Evolutionary conservation across 2,888 invertebrate species (phyloP).

Genomic region (Amiota mariae): DNA sequence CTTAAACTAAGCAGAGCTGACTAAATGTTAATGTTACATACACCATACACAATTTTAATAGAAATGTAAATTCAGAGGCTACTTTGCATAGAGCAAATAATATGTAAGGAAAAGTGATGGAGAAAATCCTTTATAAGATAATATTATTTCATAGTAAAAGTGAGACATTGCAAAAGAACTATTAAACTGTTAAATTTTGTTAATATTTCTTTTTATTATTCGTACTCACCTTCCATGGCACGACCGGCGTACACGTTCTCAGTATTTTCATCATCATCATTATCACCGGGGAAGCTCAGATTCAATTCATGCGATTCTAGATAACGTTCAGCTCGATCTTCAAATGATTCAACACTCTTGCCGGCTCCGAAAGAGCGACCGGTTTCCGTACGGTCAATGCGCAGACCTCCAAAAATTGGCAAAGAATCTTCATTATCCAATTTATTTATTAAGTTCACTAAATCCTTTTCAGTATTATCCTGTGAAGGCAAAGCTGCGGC

Average conservation of each 20-base stretch:
- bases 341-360: slow-evolving; percentile 70
- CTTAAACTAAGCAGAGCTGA: no score
- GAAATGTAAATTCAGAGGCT: no score
- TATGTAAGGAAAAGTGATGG: no score
- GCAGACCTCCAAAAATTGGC: slow-evolving; percentile 73
- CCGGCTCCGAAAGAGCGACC: slow-evolving; percentile 66
- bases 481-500: slow-evolving; percentile 69
- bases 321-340: slow-evolving; percentile 75
- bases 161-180: no score
- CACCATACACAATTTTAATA: no score
- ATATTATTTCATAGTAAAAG: no score
- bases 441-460: slow-evolving; percentile 74
- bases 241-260: slow-evolving; percentile 70
- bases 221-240: slow-evolving; percentile 69
- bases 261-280: slow-evolving; percentile 61
- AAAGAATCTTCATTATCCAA: slow-evolving; percentile 73
- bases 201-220: neutral
- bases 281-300: slow-evolving; percentile 72
- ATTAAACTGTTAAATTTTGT: neutral
- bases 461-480: slow-evolving; percentile 72
- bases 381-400: slow-evolving; percentile 71
- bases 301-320: slow-evolving; percentile 74
- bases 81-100: no score
- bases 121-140: no score
- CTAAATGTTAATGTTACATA: no score